A percentile compares a stretch with the other conserved stretches of the same genome.
Evolutionary conservation across 1,140 invertebrate genomes (phyloP).

Genomic region (Physella acuta): DNA sequence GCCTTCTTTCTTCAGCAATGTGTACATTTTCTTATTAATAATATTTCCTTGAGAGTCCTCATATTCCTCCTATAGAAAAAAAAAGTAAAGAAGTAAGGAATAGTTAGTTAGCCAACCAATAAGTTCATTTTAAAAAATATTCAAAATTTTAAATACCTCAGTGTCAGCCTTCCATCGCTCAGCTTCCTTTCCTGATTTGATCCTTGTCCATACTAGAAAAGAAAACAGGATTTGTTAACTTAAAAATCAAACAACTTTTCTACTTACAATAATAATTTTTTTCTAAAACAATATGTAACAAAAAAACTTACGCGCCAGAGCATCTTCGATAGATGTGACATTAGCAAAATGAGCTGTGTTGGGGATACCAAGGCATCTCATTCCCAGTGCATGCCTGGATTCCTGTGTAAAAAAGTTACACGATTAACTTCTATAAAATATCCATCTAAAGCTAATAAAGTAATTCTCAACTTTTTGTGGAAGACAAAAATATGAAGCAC

Average conservation of each 20-base stretch:
- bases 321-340: conserved; percentile 98
- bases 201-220: conserved; percentile 86
- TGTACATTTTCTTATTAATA: conserved; percentile 96
- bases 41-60: conserved; percentile 99
- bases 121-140: background rate
- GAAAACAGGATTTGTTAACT: background rate
- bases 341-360: conserved; percentile 99
- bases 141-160: conserved; percentile 63
- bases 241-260: too few relatives aligned
- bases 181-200: conserved; percentile 90
- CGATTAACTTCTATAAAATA: too few relatives aligned
- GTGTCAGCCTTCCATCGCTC: conserved; percentile 93
- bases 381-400: conserved; percentile 99
- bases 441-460: background rate
- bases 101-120: background rate
- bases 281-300: background rate
- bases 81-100: background rate
- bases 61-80: conserved; percentile 84
- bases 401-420: conserved; percentile 70
- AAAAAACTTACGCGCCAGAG: conserved; percentile 76
- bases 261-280: too few relatives aligned
- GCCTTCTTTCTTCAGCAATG: conserved; percentile 97
- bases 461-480: background rate
- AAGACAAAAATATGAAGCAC: conserved; percentile 35
- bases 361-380: conserved; percentile 95